Percentiles rank a stretch among this genome's conserved stretches.
These are phyloP conservation scores for Stichodactyla mertensii DNA, from an alignment of 64 coral and sea anemone species.

Conservation along the genomic window DNA sequence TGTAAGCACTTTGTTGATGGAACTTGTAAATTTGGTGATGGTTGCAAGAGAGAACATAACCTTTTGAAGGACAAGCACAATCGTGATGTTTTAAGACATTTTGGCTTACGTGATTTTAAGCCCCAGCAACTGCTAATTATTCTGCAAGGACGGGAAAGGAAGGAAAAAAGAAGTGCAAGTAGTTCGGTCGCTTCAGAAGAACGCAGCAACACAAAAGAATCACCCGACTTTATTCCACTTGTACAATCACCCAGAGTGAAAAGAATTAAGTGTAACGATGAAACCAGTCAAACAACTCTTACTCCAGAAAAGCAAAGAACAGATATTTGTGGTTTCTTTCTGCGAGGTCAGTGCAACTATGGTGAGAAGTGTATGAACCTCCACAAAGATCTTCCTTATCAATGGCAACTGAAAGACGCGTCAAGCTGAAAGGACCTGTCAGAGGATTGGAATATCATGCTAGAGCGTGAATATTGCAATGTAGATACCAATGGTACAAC, in stretches of 20 bases:
- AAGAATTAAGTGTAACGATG: neutral
- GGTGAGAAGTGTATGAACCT: constrained; percentile 48
- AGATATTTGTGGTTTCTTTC: constrained; percentile 78
- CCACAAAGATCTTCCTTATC: constrained; percentile 75
- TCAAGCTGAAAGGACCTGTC: constrained; percentile 42
- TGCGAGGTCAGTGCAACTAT: constrained; percentile 84
- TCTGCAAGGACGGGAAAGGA: constrained; percentile 27
- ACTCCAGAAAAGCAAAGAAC: neutral
- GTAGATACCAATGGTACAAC: neutral
- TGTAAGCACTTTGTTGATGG: constrained; percentile 78
- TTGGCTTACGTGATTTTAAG: constrained; percentile 26
- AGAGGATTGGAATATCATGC: constrained; percentile 40
- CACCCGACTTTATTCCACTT: neutral
- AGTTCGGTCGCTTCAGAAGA: neutral
- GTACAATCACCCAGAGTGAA: neutral
- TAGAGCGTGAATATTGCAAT: constrained; percentile 50
- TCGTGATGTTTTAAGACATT: constrained; percentile 32
- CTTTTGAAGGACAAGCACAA: constrained; percentile 55
- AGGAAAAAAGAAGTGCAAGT: neutral
- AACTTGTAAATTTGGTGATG: constrained; percentile 61
- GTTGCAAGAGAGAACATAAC: constrained; percentile 64
- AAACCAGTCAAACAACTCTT: neutral
- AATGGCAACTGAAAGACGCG: constrained; percentile 51
- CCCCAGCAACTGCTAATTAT: constrained; percentile 11
- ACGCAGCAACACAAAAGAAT: neutral